A percentile compares a stretch with the other conserved stretches of the same genome.
phyloP scores from a whole-genome alignment of 2,888 invertebrate species.

The Coelopa pilipes region DNA sequence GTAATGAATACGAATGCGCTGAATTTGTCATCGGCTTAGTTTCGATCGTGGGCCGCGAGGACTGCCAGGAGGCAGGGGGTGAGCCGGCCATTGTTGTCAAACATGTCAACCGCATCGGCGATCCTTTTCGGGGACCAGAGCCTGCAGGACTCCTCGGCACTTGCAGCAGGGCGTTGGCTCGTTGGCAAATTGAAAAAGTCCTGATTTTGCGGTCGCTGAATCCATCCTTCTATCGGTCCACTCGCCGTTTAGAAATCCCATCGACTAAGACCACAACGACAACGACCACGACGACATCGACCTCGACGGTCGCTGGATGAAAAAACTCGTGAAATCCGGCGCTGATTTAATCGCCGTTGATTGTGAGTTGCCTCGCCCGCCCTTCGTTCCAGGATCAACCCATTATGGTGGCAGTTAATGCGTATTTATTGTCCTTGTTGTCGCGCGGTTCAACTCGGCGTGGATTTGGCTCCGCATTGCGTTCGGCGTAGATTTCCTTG shows the following conservation, averaged over 20 bases:
- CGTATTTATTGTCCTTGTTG: too few species aligned
- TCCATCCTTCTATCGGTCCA: too few species aligned
- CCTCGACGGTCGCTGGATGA: too few species aligned
- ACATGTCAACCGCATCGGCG: constrained; percentile 52
- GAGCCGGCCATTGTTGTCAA: constrained; percentile 55
- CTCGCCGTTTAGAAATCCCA: too few species aligned
- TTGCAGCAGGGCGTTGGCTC: not conserved
- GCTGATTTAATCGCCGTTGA: too few species aligned
- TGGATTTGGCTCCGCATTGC: not conserved
- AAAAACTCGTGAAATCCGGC: too few species aligned
- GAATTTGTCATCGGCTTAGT: constrained; percentile 57
- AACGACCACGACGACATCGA: too few species aligned
- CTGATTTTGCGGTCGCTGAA: not conserved
- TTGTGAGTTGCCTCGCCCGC: not conserved
- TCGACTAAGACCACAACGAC: too few species aligned
- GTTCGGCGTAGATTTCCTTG: not conserved
- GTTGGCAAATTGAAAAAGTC: not conserved
- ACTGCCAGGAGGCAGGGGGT: not conserved
- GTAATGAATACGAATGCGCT: constrained; percentile 31
- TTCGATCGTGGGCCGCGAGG: constrained; percentile 38
- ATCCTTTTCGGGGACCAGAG: too few species aligned
- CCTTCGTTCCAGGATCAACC: not conserved
- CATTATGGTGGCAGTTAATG: not conserved
- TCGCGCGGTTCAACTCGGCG: not conserved
- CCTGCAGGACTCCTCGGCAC: not conserved